Evolutionary conservation across 2,113 vertebrate genomes (phyloP), one percentile per base, ranked within the genome.

Genomic region (Cottus gobio): DNA sequence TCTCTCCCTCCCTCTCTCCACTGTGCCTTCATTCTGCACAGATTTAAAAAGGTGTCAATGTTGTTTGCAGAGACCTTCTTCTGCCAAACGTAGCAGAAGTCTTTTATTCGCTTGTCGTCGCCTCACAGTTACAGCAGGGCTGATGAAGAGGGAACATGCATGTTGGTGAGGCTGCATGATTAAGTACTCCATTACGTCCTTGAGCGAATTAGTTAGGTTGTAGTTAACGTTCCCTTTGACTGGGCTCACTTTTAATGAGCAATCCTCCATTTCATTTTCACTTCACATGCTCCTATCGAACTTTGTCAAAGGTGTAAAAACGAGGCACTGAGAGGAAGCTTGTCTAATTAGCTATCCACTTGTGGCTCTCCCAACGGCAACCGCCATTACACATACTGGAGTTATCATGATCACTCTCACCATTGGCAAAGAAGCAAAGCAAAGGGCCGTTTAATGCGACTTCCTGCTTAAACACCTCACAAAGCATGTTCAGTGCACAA

Each of bases 301-400:
- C 81, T 83, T 85, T 84, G 85, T 84, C 71, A 76, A 80, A 85
- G 81, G 82, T 85, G 80, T 50, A 85, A 88, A 37, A 90, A 89
- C 77, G 72, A 87, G 83, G 83, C 65, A 50, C 73, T 75, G 76
- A 75, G 79, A 82, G 76, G 79, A 71, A 65, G 83, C 85, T 65
- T 54, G 69, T 87, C 82, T 91, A 88, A 90, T 95, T 92, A 92
- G 80, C 77, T 75, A 82, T 62, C 76, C 74, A 84, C 84, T 92
- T 80, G 64, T 77, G 54, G 57, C 62, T 64, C 82, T 79, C 79
- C 64, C 84, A 74, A 16, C 9, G 20, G 77, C 44, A 62, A 71
- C 52, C 34, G 20, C 34, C 28, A 74, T 83, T 87, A 80, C 18
- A 88, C 88, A 89, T 61, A 74, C 20, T 68, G 58, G 64, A 72